Evolutionary conservation across 2,113 vertebrate genomes (phyloP), one percentile per base, ranked within the genome.

Genomic region (Scartelaos histophorus): DNA sequence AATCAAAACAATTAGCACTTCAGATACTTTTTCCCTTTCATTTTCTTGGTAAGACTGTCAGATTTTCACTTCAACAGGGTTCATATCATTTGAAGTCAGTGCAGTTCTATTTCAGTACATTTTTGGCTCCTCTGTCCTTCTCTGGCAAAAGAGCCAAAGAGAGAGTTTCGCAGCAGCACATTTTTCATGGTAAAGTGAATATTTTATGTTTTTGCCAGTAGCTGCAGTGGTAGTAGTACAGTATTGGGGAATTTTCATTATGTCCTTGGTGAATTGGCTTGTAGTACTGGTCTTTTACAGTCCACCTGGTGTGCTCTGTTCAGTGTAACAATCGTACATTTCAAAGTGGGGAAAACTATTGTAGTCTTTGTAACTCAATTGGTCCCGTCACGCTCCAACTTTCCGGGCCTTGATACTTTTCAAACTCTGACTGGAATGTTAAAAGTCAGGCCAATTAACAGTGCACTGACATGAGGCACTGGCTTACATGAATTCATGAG

Each of bases 221-320:
- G 73, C 69, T 70, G 61, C 56, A 43, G 16, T 24, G 60, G 68
- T 17, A 62, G 46, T 51, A 19, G 22, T 58, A 24, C 58, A 61
- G 49, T 66, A 24, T 61, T 67, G 56, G 34, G 13, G 47, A 47
- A 35, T 34, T 82, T 78, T 74, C 60, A 67, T 74, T 75, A 60
- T 62, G 24, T 57, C 54, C 22, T 46, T 46, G 17, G 58, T 61
- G 58, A 34, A 34, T 34, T 61, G 58, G 15, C 25, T 13, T 10
- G 58, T 61, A 34, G 58, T 34, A 17, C 43, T 54, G 65, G 57
- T 35, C 67, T 68, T 58, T 68, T 69, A 54, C 54, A 25, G 66
- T 78, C 53, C 66, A 68, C 62, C 66, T 65, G 68, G 38, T 43
- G 38, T 43, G 38, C 34, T 70, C 64, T 58, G 56, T 58, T 58